Base-by-base conservation (phyloP, 2,797 vertebrate genomes). In the Gambusia yucatana region DNA sequence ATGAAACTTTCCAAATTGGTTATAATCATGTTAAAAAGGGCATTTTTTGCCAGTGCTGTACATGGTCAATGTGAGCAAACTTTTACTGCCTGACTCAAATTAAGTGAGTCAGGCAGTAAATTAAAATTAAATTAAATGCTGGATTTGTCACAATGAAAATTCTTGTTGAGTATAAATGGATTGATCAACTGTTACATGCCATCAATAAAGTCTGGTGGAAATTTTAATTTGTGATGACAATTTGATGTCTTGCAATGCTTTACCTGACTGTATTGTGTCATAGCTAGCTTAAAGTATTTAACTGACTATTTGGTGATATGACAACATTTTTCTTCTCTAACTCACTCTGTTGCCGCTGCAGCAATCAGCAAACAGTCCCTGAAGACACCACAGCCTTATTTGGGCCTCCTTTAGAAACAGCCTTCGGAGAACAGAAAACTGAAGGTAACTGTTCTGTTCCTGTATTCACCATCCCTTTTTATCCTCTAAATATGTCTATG, bases 391-490 rank as follows among this genome's bases (percentile, higher is more conserved):
- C 93, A 0, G 95, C 95, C 16, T 97, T 99, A 92, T 99, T 99
- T 41, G 98, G 98, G 79, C 98, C 98, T 89, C 97, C 98, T 0
- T 88, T 99, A 92, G 98, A 99, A 84, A 97, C 97, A 0, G 87
- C 97, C 10, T 99, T 98, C 1, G 97, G 97, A 92, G 98, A 97
- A 84, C 94, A 97, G 81, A 98, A 97, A 94, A 90, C 95, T 84
- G 98, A 99, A 87, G 98, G 98, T 99, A 96, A 78, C 44, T 47
- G 4, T 47, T 41, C 44, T 75, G 17, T 41, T 14, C 77, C 25
- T 78, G 41, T 78, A 14, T 70, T 14, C 39, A 28, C 67, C 7
- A 11, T n/a, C 77, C 14, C 57, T 10, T 67, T 47, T 52, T 6
- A 10, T 75, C 50, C 20, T 78, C 13, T 59, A 13, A 77, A 17